Evolutionary conservation across 1,140 invertebrate genomes (phyloP).

Genomic region (Acromyrmex echinatior): DNA sequence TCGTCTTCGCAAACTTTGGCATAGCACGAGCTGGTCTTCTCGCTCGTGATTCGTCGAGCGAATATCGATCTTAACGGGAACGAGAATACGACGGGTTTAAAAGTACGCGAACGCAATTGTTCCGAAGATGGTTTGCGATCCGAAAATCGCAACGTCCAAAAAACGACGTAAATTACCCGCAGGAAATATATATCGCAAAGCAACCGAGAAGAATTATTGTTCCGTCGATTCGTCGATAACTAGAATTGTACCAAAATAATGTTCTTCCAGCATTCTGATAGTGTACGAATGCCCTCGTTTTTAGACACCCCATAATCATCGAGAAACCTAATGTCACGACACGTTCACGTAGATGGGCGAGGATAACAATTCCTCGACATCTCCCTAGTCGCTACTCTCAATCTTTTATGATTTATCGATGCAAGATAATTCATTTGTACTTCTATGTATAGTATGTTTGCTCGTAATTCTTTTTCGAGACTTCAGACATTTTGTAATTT

Average conservation of each 20-base stretch:
- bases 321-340: conserved; percentile 15
- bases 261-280: not conserved
- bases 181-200: not conserved
- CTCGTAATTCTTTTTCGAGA: not conserved
- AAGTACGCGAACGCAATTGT: conserved; percentile 13
- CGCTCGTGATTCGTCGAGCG: conserved; percentile 31
- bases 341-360: not conserved
- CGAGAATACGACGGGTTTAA: conserved; percentile 6
- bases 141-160: conserved; percentile 26
- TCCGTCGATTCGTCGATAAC: conserved; percentile 31
- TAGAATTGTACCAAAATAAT: not conserved
- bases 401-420: conserved; percentile 34
- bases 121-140: conserved; percentile 1
- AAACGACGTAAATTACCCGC: conserved; percentile 38
- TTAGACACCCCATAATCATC: conserved; percentile 15
- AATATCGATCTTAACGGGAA: conserved; percentile 42
- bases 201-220: conserved; percentile 45
- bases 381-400: not conserved
- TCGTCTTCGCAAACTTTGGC: conserved; percentile 33
- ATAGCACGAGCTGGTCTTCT: conserved; percentile 14
- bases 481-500: conserved; percentile 6
- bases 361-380: conserved; percentile 28
- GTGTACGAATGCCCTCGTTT: not conserved
- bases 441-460: too few species aligned
- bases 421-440: conserved; percentile 22